Evolutionary conservation across 1,140 invertebrate species (phyloP).

Genomic region (Bombyx mori): DNA sequence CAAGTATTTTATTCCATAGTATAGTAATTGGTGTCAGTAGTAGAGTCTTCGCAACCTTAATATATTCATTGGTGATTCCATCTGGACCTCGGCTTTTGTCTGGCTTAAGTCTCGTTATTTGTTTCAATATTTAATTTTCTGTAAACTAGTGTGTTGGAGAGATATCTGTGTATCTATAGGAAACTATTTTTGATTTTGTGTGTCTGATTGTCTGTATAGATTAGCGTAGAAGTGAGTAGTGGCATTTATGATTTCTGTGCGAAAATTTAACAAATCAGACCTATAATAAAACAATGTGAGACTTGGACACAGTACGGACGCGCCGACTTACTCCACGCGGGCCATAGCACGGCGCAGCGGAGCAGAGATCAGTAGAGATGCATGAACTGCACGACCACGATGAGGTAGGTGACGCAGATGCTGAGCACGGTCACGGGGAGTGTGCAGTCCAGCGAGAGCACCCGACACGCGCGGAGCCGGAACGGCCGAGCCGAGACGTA

Average conservation of each 20-base stretch:
- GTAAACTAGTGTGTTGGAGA: not conserved
- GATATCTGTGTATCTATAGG: not conserved
- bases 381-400: too few relatives aligned
- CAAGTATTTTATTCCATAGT: conserved; percentile 4
- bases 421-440: too few relatives aligned
- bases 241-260: conserved; percentile 19
- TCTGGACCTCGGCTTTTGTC: conserved; percentile 4
- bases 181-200: too few relatives aligned
- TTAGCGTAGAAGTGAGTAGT: conserved; percentile 15
- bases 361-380: too few relatives aligned
- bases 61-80: conserved; percentile 6
- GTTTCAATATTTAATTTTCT: not conserved
- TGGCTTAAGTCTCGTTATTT: conserved; percentile 4
- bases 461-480: too few relatives aligned
- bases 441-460: too few relatives aligned
- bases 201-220: conserved; percentile 14
- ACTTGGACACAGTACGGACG: too few relatives aligned
- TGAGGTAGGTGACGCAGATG: too few relatives aligned
- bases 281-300: too few relatives aligned
- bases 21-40: conserved; percentile 4
- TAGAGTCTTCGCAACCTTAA: conserved; percentile 4
- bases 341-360: too few relatives aligned
- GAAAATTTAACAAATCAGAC: not conserved
- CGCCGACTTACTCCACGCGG: too few relatives aligned
- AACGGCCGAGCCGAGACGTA: too few relatives aligned